These are phyloP conservation scores for Pandemis corylana DNA, from an alignment of 2,888 invertebrate genomes.

Conservation along the genomic window DNA sequence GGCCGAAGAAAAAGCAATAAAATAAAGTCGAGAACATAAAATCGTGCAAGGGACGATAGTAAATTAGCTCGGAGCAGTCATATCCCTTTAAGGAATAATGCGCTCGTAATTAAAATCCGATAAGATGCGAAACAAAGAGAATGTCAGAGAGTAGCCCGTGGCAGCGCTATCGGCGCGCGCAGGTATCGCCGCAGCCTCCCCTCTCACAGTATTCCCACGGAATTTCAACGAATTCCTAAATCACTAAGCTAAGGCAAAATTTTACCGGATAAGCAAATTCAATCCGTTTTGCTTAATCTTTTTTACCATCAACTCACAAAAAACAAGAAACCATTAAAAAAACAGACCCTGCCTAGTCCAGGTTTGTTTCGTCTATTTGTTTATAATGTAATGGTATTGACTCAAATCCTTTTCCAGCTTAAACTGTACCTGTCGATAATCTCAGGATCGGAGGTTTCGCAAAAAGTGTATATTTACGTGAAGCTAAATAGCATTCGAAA, in stretches of 20 bases:
- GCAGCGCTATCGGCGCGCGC: conserved; percentile 33
- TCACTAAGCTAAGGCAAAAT: conserved; percentile 69
- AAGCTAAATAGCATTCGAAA: conserved; percentile 62
- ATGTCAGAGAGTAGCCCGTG: conserved; percentile 62
- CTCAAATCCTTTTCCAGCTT: conserved; percentile 77
- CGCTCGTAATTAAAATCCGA: conserved; percentile 83
- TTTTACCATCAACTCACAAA: conserved; percentile 68
- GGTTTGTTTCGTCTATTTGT: conserved; percentile 68
- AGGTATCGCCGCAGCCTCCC: conserved; percentile 27
- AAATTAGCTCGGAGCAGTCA: conserved; percentile 77
- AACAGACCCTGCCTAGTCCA: conserved; percentile 56
- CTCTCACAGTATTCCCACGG: conserved; percentile 48
- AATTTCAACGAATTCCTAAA: conserved; percentile 66
- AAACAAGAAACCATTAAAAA: conserved; percentile 50
- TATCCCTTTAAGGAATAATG: conserved; percentile 82
- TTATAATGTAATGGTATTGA: conserved; percentile 80
- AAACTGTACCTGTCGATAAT: conserved; percentile 77
- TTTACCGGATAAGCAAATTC: conserved; percentile 73
- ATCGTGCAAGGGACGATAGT: conserved; percentile 74
- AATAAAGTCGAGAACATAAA: conserved; percentile 74
- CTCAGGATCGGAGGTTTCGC: conserved; percentile 54
- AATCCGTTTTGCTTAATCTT: conserved; percentile 74
- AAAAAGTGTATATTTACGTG: conserved; percentile 76
- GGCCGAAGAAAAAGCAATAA: conserved; percentile 64
- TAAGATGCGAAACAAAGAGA: conserved; percentile 82